phyloP scores from a whole-genome alignment of 2,888 invertebrate species.

The Koerneria pararmatus region DNA sequence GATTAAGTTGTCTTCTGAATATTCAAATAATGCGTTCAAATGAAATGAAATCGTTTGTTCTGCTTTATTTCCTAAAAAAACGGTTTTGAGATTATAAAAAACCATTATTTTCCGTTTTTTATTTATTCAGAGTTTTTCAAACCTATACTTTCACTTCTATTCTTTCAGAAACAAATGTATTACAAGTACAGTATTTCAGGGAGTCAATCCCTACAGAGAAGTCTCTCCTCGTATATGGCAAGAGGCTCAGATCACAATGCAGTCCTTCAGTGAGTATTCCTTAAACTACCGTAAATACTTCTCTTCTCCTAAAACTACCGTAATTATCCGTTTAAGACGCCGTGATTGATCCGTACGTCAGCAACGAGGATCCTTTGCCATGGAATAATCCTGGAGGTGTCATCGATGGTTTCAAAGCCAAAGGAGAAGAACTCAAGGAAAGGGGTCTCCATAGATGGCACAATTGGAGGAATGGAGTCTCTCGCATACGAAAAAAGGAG shows the following conservation, averaged over 20 bases:
- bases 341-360: conserved; percentile 44
- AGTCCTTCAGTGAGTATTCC: conserved; percentile 46
- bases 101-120: too few relatives aligned
- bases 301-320: not conserved
- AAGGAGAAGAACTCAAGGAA: conserved; percentile 22
- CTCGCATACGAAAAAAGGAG: conserved; percentile 51
- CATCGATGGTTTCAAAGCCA: conserved; percentile 29
- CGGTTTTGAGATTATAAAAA: too few relatives aligned
- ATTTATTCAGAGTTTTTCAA: too few relatives aligned
- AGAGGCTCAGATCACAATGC: conserved; percentile 49
- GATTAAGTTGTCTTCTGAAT: too few relatives aligned
- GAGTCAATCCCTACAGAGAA: conserved; percentile 51
- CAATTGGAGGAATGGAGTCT: conserved; percentile 43
- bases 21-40: too few relatives aligned
- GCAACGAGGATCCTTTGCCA: conserved; percentile 24
- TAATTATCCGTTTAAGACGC: conserved; percentile 31
- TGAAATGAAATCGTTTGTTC: too few relatives aligned
- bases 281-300: not conserved
- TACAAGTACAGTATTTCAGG: conserved; percentile 8
- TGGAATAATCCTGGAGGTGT: conserved; percentile 19
- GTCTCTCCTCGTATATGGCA: conserved; percentile 49
- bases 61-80: too few relatives aligned
- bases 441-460: conserved; percentile 40
- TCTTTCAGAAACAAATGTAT: not conserved
- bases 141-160: not conserved